Percentiles rank a stretch among this genome's conserved stretches.
phyloP scores from a whole-genome alignment of 2,888 invertebrate species.

The Xanthia togata region DNA sequence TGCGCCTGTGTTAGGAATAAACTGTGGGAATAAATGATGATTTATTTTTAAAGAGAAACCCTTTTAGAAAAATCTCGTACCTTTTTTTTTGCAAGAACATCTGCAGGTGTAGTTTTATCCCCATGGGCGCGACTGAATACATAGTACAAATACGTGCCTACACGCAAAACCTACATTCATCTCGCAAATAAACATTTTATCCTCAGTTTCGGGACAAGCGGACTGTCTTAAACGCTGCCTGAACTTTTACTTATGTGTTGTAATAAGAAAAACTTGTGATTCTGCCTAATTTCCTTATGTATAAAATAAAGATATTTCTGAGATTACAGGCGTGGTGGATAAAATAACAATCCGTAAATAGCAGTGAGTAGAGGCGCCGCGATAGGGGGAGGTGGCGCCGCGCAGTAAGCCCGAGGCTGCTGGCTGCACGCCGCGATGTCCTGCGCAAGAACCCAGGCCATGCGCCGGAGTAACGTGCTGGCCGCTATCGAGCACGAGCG shows the following conservation, averaged over 20 bases:
- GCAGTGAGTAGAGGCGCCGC: constrained; percentile 78
- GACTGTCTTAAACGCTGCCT: not conserved
- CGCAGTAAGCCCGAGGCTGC: constrained; percentile 80
- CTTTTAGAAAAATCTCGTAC: not conserved
- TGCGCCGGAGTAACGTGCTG: constrained; percentile 79
- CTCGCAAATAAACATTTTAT: not conserved
- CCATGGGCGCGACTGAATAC: not conserved
- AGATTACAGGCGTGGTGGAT: constrained; percentile 75
- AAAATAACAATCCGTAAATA: constrained; percentile 77
- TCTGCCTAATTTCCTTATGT: not conserved
- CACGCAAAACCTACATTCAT: constrained; percentile 1
- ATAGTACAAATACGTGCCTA: not conserved
- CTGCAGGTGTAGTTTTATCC: not conserved
- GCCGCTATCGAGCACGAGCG: constrained; percentile 80
- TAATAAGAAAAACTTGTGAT: not conserved
- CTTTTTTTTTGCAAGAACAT: not conserved
- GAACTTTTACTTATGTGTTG: not conserved
- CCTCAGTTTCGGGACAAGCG: not conserved
- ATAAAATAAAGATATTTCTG: not conserved
- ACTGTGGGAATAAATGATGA: not conserved
- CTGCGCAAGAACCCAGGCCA: constrained; percentile 87
- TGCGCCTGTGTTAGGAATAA: not conserved
- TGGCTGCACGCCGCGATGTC: constrained; percentile 84
- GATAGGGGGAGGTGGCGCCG: constrained; percentile 73
- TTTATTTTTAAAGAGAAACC: not conserved